phyloP scores from a whole-genome alignment of 2,888 invertebrate genomes.

The Drosophila greeni region DNA sequence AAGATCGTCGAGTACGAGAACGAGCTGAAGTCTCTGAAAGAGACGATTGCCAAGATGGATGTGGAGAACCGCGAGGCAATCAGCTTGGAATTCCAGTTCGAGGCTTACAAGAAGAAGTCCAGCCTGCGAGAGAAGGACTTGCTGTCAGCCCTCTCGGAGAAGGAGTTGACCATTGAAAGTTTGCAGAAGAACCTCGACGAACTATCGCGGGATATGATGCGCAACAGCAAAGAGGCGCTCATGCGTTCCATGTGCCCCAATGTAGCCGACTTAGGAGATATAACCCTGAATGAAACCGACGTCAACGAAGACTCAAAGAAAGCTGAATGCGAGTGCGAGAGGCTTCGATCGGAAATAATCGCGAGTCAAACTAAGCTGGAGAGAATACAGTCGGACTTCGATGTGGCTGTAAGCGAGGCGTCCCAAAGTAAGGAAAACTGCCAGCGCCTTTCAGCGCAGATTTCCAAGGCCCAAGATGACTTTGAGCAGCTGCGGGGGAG shows the following conservation, averaged over 20 bases:
- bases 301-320: conserved; percentile 29
- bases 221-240: conserved; percentile 69
- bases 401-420: conserved; percentile 50
- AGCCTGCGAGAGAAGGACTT: conserved; percentile 79
- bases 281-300: conserved; percentile 51
- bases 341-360: conserved; percentile 59
- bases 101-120: conserved; percentile 75
- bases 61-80: conserved; percentile 72
- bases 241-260: conserved; percentile 60
- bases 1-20: conserved; percentile 80
- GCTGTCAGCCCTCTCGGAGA: conserved; percentile 80
- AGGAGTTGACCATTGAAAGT: conserved; percentile 60
- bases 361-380: conserved; percentile 55
- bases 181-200: conserved; percentile 62
- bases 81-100: conserved; percentile 80
- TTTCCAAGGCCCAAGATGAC: conserved; percentile 52
- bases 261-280: conserved; percentile 9
- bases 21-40: conserved; percentile 64
- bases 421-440: conserved; percentile 57
- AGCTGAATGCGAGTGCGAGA: conserved; percentile 56
- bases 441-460: conserved; percentile 53
- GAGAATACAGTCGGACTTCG: conserved; percentile 54
- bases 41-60: conserved; percentile 62
- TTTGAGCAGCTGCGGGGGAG: conserved; percentile 62
- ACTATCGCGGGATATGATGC: conserved; percentile 54